phyloP scores from a whole-genome alignment of 64 coral and sea anemone species.

The Montipora capricornis region DNA sequence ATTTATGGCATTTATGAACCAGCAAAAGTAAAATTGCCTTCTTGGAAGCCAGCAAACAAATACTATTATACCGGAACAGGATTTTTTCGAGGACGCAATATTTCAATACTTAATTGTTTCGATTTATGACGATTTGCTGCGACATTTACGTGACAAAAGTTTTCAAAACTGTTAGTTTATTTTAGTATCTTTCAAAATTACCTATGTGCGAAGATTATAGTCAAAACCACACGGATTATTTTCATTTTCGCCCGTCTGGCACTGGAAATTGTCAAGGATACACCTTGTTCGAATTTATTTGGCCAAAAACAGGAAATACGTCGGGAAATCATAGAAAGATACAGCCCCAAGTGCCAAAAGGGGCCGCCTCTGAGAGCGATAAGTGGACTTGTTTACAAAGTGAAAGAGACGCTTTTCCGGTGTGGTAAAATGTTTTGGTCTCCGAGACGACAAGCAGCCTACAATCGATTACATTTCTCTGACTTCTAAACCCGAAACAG shows the following conservation, averaged over 20 bases:
- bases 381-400: not conserved
- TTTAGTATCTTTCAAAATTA: no score
- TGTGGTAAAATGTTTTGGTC: slow-evolving; percentile 13
- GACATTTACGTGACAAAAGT: no score
- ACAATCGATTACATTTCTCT: not conserved
- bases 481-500: no score
- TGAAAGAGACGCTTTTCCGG: slow-evolving; percentile 34
- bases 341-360: not conserved
- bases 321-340: not conserved
- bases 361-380: not conserved
- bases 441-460: not conserved
- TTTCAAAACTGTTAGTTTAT: no score
- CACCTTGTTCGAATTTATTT: not conserved
- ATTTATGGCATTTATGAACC: no score
- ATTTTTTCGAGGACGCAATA: no score
- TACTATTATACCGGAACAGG: no score
- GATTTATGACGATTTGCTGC: no score
- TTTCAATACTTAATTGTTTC: no score
- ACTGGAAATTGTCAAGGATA: not conserved
- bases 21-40: no score
- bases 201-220: not conserved
- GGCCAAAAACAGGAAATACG: not conserved
- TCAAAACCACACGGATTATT: not conserved
- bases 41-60: no score
- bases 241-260: not conserved